A percentile compares a stretch with the other conserved stretches of the same genome.
Conservation (phyloP, 2,797 vertebrate species). For the Adelosebastes latens region DNA sequence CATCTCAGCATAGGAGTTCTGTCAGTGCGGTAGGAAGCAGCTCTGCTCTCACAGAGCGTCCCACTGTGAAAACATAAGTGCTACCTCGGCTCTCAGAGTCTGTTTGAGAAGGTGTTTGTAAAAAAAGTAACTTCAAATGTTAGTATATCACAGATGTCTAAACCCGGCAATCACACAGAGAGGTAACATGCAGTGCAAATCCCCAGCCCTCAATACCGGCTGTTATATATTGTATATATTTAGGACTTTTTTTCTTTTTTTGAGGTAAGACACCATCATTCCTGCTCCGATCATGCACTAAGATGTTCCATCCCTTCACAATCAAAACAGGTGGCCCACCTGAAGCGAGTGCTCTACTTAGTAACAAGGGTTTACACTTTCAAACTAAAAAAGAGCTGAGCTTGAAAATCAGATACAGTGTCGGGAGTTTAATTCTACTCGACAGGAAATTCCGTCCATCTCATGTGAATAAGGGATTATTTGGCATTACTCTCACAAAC, state of each 20-base stretch:
- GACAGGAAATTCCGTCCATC: slow-evolving; percentile 7
- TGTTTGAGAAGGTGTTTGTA: slow-evolving; percentile 28
- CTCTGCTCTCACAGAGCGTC: neutral
- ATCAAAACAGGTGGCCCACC: neutral
- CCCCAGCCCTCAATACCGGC: neutral
- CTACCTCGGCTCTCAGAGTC: slow-evolving; percentile 9
- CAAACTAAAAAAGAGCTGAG: neutral
- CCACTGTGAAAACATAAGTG: slow-evolving; percentile 37
- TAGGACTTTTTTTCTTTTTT: neutral
- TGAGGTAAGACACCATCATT: neutral
- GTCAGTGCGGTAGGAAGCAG: slow-evolving; percentile 19
- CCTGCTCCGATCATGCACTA: neutral
- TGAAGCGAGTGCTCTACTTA: neutral
- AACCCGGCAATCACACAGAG: neutral
- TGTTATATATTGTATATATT: neutral
- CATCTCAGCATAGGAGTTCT: slow-evolving; percentile 4
- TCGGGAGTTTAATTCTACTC: neutral
- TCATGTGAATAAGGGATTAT: slow-evolving; percentile 47
- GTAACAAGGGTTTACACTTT: neutral
- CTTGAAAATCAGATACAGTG: neutral
- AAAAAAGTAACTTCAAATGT: slow-evolving; percentile 14
- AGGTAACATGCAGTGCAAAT: neutral
- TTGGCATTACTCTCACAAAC: slow-evolving; percentile 83
- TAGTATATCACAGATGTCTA: slow-evolving; percentile 4
- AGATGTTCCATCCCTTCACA: neutral